These are phyloP conservation scores for Eulemur coronatus DNA, from an alignment of 2,797 vertebrate genomes.

Conservation along the genomic window DNA sequence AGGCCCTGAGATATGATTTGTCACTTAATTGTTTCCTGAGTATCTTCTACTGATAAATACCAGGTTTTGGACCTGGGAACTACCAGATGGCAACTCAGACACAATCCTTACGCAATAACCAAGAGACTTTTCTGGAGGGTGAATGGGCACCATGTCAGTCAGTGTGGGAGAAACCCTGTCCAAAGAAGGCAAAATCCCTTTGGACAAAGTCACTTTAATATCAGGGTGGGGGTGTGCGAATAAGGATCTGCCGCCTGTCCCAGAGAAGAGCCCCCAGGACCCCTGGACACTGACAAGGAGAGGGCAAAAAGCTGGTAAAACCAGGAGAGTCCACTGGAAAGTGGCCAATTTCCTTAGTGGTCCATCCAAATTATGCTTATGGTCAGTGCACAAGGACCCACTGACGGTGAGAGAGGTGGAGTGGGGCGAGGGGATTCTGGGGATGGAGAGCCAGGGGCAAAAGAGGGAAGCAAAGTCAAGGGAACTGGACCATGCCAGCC, in stretches of 20 bases:
- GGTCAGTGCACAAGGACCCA: not conserved
- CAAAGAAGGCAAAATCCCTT: slow-evolving; percentile 19
- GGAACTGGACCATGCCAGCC: not conserved
- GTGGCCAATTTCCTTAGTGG: not conserved
- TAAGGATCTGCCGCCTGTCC: not conserved
- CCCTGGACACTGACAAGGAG: not conserved
- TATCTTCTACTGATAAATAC: slow-evolving; percentile 12
- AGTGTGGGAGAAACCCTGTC: not conserved
- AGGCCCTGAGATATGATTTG: not conserved
- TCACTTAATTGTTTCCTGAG: slow-evolving; percentile 23
- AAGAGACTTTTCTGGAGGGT: not conserved
- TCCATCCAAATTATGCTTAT: not conserved
- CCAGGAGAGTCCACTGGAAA: not conserved
- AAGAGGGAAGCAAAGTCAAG: not conserved
- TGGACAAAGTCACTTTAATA: slow-evolving; percentile 9
- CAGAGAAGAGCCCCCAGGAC: not conserved
- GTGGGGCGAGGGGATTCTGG: not conserved
- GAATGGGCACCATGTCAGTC: not conserved
- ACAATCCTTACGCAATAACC: not conserved
- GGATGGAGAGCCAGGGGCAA: not conserved
- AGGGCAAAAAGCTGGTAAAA: not conserved
- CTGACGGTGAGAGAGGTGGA: not conserved
- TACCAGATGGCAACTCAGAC: not conserved
- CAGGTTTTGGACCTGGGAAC: not conserved
- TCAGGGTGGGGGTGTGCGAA: not conserved